phyloP scores from a whole-genome alignment of 2,888 invertebrate species.

The Calliopum simillimum region DNA sequence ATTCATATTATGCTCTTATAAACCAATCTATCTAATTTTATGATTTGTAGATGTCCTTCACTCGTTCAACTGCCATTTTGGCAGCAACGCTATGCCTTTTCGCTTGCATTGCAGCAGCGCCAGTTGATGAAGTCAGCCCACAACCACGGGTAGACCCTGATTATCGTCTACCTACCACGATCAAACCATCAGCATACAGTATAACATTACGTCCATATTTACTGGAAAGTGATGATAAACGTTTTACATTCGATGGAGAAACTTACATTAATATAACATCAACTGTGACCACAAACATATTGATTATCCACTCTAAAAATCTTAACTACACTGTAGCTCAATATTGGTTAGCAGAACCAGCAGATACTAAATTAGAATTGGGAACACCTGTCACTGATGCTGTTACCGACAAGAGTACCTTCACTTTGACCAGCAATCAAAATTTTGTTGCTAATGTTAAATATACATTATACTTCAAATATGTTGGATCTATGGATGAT shows the following conservation, averaged over 20 bases:
- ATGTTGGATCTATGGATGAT: conserved; percentile 69
- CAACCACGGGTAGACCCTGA: conserved; percentile 32
- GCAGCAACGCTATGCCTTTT: conserved; percentile 47
- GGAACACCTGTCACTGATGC: conserved; percentile 46
- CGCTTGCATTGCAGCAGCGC: conserved; percentile 45
- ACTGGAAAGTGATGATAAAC: conserved; percentile 54
- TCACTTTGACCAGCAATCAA: conserved; percentile 61
- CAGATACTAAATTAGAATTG: conserved; percentile 48
- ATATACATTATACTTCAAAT: conserved; percentile 69
- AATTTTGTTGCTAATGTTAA: conserved; percentile 56
- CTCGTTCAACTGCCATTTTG: conserved; percentile 40
- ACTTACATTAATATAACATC: conserved; percentile 68
- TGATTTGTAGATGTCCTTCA: conserved; percentile 34
- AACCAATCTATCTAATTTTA: too few relatives aligned
- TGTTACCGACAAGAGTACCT: conserved; percentile 66
- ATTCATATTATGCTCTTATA: too few relatives aligned
- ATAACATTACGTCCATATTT: conserved; percentile 70
- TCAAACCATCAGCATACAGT: conserved; percentile 70
- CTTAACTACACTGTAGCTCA: conserved; percentile 51
- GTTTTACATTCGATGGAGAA: conserved; percentile 64
- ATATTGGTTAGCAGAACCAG: conserved; percentile 48
- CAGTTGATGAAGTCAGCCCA: conserved; percentile 32
- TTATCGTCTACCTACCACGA: conserved; percentile 58
- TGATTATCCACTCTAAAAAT: conserved; percentile 70
- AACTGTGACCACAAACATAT: conserved; percentile 60